Base-by-base conservation (phyloP, 2,888 invertebrate species). In the Penaeus monodon region DNA sequence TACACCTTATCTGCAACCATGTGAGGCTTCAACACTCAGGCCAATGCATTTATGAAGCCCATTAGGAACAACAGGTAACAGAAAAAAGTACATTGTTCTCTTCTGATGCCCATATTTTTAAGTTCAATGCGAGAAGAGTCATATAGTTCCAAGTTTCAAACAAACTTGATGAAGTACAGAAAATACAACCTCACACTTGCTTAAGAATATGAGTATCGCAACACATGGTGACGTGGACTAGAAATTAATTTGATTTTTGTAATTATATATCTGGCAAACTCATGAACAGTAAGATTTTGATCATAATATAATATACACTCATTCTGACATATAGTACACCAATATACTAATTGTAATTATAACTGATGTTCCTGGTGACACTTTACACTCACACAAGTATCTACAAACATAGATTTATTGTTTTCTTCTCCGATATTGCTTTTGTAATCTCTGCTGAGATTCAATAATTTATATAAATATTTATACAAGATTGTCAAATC, bases 261-360 rank as follows among this genome's bases (percentile, higher is more conserved):
- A 64, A 68, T 81, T 68, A 44, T 68, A 44, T 68, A 81, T 49
- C 70, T 81, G 81, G 70, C 27, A 68, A 81, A 81, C 81, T 81
- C 24, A 81, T 70, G 33, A 66, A 81, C 70, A 81, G 57, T 81
- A 68, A 66, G 38, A 81, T 81, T 81, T 81, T 81, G 81, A 81
- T 81, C 66, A 66, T 81, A 81, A 81, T 76, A 81, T 81, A 70
- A 81, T 81, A 57, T 70, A 81, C 81, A 81, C 81, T 66, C 81
- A 70, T 81, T 81, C 70, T 81, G 66, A 81, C 81, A 80, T 64
- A 81, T 38, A 81, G 44, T 66, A 81, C 81, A 81, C 81, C 70
- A 57, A 81, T 44, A 81, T 66, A 70, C 81, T 81, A 70, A 68
- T 68, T 49, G 22, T 76, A 76, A 76, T 76, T 76, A 76, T 76